Percentiles rank a stretch among this genome's conserved stretches.
Conservation (phyloP, 1,140 invertebrate species). For the Lepidurus apus region DNA sequence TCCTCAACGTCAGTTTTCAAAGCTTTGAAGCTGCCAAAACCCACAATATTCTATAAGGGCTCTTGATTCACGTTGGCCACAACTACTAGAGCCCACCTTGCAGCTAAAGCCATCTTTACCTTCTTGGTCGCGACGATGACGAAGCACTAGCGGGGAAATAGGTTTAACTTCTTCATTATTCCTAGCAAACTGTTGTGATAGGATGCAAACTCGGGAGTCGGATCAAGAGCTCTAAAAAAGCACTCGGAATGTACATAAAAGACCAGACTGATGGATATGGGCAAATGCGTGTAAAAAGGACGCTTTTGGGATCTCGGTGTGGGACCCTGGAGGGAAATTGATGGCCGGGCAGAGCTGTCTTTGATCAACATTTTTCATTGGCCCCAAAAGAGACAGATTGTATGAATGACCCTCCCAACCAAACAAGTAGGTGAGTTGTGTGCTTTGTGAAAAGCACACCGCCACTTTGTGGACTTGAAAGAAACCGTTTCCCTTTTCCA, state of each 20-base stretch:
- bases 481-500: too few species aligned
- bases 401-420: background rate
- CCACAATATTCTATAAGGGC: constrained; percentile 8
- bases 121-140: background rate
- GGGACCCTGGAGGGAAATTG: background rate
- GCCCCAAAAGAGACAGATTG: background rate
- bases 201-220: background rate
- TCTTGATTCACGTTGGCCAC: background rate
- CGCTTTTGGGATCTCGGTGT: too few species aligned
- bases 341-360: background rate
- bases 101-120: background rate
- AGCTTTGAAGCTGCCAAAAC: constrained; percentile 1
- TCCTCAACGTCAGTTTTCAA: background rate
- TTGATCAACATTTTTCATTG: background rate
- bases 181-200: background rate
- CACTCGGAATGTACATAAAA: too few species aligned
- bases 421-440: background rate
- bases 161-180: background rate
- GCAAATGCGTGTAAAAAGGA: too few species aligned
- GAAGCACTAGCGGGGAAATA: background rate
- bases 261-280: too few species aligned
- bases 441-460: too few species aligned
- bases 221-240: background rate
- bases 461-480: too few species aligned
- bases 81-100: background rate